Base-by-base conservation (phyloP, 2,888 invertebrate genomes). In the Sepioteuthis lessoniana region DNA sequence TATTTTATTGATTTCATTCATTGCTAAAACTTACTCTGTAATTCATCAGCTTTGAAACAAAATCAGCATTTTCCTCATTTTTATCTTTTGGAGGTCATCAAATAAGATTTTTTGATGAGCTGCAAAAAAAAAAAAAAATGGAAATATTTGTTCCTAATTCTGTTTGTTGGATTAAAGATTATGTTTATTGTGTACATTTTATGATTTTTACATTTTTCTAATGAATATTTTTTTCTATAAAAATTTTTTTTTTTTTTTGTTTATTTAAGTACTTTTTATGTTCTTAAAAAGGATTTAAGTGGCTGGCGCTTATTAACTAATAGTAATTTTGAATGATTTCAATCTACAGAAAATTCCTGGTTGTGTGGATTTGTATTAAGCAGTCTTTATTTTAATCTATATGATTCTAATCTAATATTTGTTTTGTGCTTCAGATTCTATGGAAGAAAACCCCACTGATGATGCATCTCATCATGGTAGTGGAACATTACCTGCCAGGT, bases 401-500 rank as follows among this genome's bases (percentile, higher is more conserved):
- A 46, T n/a, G 16, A 19, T 35, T 46, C 13, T 42, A 76, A 31
- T 25, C 21, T 50, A 93, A n/a, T 25, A 55, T 55, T 60, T 93
- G 19, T 91, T 94, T 94, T 25, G 50, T 94, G 90, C 95, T 96
- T 96, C 96, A 95, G 95, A 95, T 46, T 94, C 95, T 8, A 95
- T 95, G 94, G 96, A 98, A 97, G 96, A 96, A 38, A 94, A 95
- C 16, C 95, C 95, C 38, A 94, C 95, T 37, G 97, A 97, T 94
- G 97, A 97, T 94, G 97, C 97, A 37, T 97, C 97, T 91, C 98
- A 98, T 95, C 98, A 98, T 94, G 98, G 98, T 90, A 98, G 98
- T 94, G 98, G 98, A 19, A 98, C 98, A 5, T 97, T 98, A 94
- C 97, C 97, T 47, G 97, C 97, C 92, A 97, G 96, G 97, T 97